A percentile compares a stretch with the other conserved stretches of the same genome.
phyloP scores from a whole-genome alignment of 2,888 invertebrate species.

The Drosophila peninsularis region DNA sequence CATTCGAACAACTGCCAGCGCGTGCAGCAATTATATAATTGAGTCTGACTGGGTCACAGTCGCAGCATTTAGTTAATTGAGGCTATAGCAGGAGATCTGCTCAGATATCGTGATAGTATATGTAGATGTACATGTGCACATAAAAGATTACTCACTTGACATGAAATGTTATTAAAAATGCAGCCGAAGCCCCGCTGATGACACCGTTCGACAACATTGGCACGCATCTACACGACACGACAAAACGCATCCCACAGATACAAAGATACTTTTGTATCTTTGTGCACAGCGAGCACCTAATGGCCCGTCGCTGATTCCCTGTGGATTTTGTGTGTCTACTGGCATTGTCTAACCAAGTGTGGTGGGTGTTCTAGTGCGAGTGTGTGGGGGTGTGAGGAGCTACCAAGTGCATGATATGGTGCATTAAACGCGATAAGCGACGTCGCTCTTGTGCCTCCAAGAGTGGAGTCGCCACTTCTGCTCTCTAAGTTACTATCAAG shows the following conservation, averaged over 20 bases:
- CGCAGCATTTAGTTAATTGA: constrained; percentile 73
- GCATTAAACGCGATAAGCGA: constrained; percentile 69
- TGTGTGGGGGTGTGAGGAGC: constrained; percentile 14
- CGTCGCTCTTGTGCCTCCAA: constrained; percentile 24
- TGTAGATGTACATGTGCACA: background rate
- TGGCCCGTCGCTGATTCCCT: constrained; percentile 42
- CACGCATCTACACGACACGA: constrained; percentile 58
- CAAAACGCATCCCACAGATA: constrained; percentile 45
- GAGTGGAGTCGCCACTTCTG: constrained; percentile 40
- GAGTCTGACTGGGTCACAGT: constrained; percentile 47
- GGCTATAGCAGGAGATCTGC: constrained; percentile 36
- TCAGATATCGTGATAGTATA: constrained; percentile 45
- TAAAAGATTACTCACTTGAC: constrained; percentile 54
- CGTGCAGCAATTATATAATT: constrained; percentile 69
- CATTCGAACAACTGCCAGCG: constrained; percentile 42
- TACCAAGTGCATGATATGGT: constrained; percentile 56
- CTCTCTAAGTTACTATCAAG: constrained; percentile 23
- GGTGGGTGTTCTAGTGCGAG: constrained; percentile 15
- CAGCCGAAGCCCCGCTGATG: constrained; percentile 58
- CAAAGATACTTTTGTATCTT: constrained; percentile 21
- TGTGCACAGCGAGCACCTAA: constrained; percentile 62
- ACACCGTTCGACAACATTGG: constrained; percentile 78
- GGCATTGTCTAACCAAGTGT: constrained; percentile 36
- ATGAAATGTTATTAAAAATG: constrained; percentile 72
- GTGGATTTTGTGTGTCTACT: constrained; percentile 12